Conservation (phyloP, 2,113 vertebrate genomes). For the Chrysemys picta region DNA sequence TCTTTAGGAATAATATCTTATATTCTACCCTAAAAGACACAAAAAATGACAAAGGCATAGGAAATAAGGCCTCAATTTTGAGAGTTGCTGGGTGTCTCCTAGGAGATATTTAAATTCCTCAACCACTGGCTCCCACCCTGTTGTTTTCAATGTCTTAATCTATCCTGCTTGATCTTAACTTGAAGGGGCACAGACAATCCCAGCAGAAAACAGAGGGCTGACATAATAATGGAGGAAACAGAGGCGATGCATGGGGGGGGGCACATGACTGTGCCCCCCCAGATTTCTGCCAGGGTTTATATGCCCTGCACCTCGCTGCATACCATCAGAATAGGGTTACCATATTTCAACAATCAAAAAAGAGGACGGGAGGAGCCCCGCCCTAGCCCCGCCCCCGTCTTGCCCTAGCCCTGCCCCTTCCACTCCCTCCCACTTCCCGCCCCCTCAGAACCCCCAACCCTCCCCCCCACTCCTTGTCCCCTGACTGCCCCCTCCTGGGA, state of each 20-base stretch:
- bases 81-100: background rate
- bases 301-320: background rate
- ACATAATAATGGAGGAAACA: rapidly evolving
- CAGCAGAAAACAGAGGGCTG: background rate
- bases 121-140: background rate
- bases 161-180: background rate
- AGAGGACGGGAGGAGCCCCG: too few species aligned
- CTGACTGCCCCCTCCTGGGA: too few species aligned
- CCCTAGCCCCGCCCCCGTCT: too few species aligned
- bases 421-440: too few species aligned
- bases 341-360: too few species aligned
- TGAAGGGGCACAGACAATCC: background rate
- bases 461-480: too few species aligned
- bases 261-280: background rate
- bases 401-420: too few species aligned
- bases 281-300: background rate
- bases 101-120: background rate
- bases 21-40: background rate
- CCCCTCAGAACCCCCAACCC: too few species aligned
- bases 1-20: background rate
- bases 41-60: background rate
- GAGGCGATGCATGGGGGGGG: background rate
- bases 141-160: background rate
- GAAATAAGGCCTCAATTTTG: background rate
- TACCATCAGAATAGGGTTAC: background rate